Percentiles rank a stretch among this genome's conserved stretches.
Evolutionary conservation across 2,113 vertebrate species (phyloP).

Genomic region (Cryptomyrus ogoouensis): DNA sequence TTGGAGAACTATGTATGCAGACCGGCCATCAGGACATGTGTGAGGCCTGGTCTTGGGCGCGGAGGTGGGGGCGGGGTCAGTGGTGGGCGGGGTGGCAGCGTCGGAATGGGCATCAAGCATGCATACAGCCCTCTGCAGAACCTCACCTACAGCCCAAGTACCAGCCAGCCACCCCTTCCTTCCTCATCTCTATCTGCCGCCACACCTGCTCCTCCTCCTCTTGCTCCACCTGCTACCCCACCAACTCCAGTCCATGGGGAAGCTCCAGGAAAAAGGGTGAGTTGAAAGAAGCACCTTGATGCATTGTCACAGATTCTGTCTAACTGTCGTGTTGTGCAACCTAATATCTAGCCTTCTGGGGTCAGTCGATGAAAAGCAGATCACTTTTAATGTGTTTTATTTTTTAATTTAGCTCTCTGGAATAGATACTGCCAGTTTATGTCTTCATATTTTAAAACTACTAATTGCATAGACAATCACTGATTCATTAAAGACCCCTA

Average conservation of each 20-base stretch:
- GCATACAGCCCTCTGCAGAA: conserved; percentile 26
- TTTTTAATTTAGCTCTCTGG: not conserved
- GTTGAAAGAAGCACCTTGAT: not conserved
- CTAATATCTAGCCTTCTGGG: not conserved
- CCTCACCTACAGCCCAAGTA: conserved; percentile 41
- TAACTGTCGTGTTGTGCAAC: not conserved
- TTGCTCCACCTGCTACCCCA: conserved; percentile 20
- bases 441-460: not conserved
- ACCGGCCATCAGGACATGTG: conserved; percentile 87
- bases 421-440: not conserved
- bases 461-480: not conserved
- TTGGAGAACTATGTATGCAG: conserved; percentile 96
- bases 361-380: not conserved
- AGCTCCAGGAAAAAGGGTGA: conserved; percentile 15
- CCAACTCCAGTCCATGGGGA: not conserved
- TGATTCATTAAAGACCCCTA: not conserved
- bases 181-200: conserved; percentile 37
- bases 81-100: conserved; percentile 38
- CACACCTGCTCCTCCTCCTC: conserved; percentile 36
- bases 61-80: conserved; percentile 37
- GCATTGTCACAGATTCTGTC: not conserved
- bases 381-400: not conserved
- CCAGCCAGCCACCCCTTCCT: conserved; percentile 38
- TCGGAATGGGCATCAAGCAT: conserved; percentile 42
- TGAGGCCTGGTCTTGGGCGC: conserved; percentile 53